Conservation (phyloP, 1,140 invertebrate species). For the Tetramorium simillimum region DNA sequence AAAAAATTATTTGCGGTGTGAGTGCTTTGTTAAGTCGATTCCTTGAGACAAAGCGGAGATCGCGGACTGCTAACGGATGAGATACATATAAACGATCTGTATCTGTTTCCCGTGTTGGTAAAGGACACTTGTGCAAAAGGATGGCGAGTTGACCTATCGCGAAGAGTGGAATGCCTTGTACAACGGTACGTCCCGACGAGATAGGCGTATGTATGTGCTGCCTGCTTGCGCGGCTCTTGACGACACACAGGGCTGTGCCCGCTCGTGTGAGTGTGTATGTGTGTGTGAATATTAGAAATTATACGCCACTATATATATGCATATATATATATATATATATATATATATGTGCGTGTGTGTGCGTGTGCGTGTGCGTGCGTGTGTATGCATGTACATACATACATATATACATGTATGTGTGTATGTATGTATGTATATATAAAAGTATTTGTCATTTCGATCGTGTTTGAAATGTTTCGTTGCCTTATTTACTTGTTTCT, state of each 20-base stretch:
- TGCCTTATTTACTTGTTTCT: background rate
- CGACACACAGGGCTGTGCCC: background rate
- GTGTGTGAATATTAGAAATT: background rate
- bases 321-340: no score
- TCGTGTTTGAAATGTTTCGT: background rate
- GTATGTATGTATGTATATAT: no score
- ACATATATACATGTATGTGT: no score
- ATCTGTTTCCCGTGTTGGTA: conserved; percentile 46
- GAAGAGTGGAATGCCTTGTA: conserved; percentile 81
- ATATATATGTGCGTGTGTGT: no score
- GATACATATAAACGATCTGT: conserved; percentile 26
- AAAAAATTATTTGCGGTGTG: conserved; percentile 18
- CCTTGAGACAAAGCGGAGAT: conserved; percentile 33
- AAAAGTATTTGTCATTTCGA: background rate
- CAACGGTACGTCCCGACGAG: conserved; percentile 74
- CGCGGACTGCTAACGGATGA: conserved; percentile 43
- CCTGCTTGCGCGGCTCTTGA: background rate
- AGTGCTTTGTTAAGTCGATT: conserved; percentile 53
- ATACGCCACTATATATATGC: no score
- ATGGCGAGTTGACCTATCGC: conserved; percentile 82
- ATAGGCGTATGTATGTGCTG: background rate
- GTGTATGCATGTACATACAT: no score
- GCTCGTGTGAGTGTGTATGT: no score
- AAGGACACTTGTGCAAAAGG: conserved; percentile 72
- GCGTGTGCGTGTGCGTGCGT: background rate